These are phyloP conservation scores for Vesta saturnalis DNA, from an alignment of 2,888 invertebrate species.

Conservation along the genomic window DNA sequence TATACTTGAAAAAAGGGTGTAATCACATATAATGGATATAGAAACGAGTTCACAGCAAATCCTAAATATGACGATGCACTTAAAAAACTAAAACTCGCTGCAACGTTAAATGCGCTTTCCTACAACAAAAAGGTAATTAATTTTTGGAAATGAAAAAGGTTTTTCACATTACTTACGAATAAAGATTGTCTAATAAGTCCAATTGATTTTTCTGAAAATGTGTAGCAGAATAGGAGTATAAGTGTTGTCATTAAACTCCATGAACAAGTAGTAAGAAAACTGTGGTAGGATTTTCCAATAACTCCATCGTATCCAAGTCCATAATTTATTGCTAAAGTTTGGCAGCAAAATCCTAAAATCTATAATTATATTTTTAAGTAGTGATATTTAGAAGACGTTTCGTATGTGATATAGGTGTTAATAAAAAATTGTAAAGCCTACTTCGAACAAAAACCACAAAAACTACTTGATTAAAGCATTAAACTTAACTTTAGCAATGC, in stretches of 20 bases:
- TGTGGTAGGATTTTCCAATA: slow-evolving; percentile 82
- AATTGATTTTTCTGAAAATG: slow-evolving; percentile 81
- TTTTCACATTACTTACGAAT: slow-evolving; percentile 86
- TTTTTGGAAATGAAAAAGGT: too few species aligned
- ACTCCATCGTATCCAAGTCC: slow-evolving; percentile 77
- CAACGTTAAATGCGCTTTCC: slow-evolving; percentile 83
- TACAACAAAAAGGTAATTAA: slow-evolving; percentile 63
- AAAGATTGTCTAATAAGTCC: slow-evolving; percentile 81
- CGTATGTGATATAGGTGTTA: not conserved
- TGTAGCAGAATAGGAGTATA: slow-evolving; percentile 79
- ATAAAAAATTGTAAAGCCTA: too few species aligned
- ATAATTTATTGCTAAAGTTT: slow-evolving; percentile 81
- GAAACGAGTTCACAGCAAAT: slow-evolving; percentile 78
- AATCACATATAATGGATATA: slow-evolving; percentile 78
- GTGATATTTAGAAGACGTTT: too few species aligned
- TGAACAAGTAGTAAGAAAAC: slow-evolving; percentile 82
- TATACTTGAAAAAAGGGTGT: slow-evolving; percentile 83
- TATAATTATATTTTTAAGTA: too few species aligned
- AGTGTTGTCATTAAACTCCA: slow-evolving; percentile 83
- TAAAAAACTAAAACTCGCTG: slow-evolving; percentile 81
- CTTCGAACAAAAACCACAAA: too few species aligned
- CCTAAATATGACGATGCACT: slow-evolving; percentile 84
- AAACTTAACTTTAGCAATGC: too few species aligned
- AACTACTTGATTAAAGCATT: too few species aligned
- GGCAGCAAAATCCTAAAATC: slow-evolving; percentile 84